A percentile compares a stretch with the other conserved stretches of the same genome.
These are phyloP conservation scores for Dysdera silvatica DNA, from an alignment of 1,140 invertebrate species.

Conservation along the genomic window DNA sequence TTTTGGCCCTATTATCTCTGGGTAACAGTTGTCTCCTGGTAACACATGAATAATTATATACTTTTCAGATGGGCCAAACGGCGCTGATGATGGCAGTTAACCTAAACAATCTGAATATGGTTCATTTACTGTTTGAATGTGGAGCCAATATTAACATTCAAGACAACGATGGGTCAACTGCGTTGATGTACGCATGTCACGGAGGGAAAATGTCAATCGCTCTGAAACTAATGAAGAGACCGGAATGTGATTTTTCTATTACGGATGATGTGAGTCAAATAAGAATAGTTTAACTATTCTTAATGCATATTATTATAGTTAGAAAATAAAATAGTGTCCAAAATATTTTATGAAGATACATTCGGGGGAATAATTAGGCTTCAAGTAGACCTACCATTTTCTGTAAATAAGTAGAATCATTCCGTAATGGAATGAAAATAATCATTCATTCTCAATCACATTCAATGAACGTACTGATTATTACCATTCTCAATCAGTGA, in stretches of 20 bases:
- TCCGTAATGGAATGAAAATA: too few species aligned
- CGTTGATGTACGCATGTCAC: slow-evolving; percentile 89
- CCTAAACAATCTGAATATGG: slow-evolving; percentile 76
- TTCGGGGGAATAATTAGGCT: too few species aligned
- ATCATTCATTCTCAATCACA: too few species aligned
- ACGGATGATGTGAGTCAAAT: slow-evolving; percentile 64
- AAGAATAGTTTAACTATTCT: neutral
- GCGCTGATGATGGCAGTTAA: slow-evolving; percentile 87
- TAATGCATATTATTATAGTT: too few species aligned
- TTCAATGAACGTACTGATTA: too few species aligned
- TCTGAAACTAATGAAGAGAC: slow-evolving; percentile 59
- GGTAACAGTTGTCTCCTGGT: too few species aligned
- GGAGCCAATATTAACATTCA: slow-evolving; percentile 73
- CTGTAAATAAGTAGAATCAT: too few species aligned
- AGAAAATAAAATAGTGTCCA: too few species aligned
- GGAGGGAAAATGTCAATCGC: slow-evolving; percentile 83
- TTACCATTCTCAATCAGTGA: too few species aligned
- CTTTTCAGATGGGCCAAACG: slow-evolving; percentile 71
- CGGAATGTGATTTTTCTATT: slow-evolving; percentile 73
- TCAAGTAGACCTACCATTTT: too few species aligned
- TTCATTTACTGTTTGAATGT: slow-evolving; percentile 67
- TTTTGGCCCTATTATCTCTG: too few species aligned
- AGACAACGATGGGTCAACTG: slow-evolving; percentile 87
- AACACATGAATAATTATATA: neutral
- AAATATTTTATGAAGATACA: too few species aligned